Evolutionary conservation across 64 coral and sea anemone genomes (phyloP).

Genomic region (Anthopleura sola): DNA sequence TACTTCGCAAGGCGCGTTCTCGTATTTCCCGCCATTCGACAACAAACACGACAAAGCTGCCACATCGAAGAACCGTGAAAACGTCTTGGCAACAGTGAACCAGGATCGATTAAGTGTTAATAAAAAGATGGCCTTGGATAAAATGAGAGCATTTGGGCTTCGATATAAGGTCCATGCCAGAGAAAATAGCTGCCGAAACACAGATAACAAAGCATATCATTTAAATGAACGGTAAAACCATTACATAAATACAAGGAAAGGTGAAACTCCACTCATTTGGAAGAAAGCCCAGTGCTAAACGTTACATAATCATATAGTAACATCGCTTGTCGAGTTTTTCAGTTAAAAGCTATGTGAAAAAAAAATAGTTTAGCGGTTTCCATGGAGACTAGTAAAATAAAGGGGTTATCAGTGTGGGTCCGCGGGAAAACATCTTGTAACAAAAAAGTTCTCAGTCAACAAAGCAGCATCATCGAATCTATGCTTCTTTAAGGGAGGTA

Average conservation of each 20-base stretch:
- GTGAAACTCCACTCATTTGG: not conserved
- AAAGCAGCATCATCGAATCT: too few species aligned
- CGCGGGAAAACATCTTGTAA: too few species aligned
- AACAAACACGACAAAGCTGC: not conserved
- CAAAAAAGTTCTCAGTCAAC: too few species aligned
- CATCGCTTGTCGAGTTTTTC: too few species aligned
- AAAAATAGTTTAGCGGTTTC: too few species aligned
- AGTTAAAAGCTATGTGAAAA: too few species aligned
- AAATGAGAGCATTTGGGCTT: slow-evolving; percentile 5
- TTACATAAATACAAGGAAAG: not conserved
- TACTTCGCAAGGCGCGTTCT: not conserved
- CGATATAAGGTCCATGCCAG: not conserved
- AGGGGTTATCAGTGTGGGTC: too few species aligned
- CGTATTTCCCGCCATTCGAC: not conserved
- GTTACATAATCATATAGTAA: too few species aligned
- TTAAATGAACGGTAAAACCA: not conserved
- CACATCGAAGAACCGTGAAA: not conserved
- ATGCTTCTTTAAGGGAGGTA: too few species aligned
- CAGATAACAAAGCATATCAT: not conserved
- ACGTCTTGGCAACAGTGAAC: not conserved
- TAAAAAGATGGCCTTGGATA: not conserved
- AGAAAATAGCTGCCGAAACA: not conserved
- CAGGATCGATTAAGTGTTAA: not conserved
- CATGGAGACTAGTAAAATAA: too few species aligned
- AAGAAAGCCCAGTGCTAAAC: not conserved